Evolutionary conservation across 2,797 vertebrate genomes (phyloP).

Genomic region (Zenarchopterus dispar): DNA sequence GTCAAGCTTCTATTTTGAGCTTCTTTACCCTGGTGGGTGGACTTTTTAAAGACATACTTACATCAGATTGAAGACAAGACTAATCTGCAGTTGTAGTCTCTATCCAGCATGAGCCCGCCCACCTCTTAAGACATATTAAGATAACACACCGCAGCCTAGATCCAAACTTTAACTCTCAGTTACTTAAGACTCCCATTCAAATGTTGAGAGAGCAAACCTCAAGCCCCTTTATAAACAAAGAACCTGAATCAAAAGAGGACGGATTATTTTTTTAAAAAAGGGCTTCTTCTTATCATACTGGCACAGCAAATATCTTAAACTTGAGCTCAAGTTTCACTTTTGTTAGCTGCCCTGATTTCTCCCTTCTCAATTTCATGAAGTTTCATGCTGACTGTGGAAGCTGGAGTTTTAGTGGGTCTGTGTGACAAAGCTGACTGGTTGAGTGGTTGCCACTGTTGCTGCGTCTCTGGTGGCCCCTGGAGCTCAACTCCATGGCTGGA

Average conservation of each 20-base stretch:
- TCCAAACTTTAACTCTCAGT: constrained; percentile 49
- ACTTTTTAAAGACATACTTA: constrained; percentile 32
- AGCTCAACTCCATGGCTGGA: constrained; percentile 42
- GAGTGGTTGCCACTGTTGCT: constrained; percentile 38
- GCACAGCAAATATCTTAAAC: constrained; percentile 37
- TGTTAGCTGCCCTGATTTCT: constrained; percentile 46
- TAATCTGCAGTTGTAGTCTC: constrained; percentile 61
- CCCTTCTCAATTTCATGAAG: constrained; percentile 18
- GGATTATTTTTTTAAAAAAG: constrained; percentile 37
- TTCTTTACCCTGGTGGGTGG: constrained; percentile 22
- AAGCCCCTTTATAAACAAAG: constrained; percentile 50
- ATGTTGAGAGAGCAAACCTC: constrained; percentile 30
- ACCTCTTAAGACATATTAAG: constrained; percentile 59
- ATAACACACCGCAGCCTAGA: constrained; percentile 44
- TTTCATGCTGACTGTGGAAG: constrained; percentile 65
- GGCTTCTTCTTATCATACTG: constrained; percentile 31
- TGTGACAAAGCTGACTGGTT: constrained; percentile 51
- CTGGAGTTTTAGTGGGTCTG: constrained; percentile 58
- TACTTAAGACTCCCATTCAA: constrained; percentile 46
- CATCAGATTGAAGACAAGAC: constrained; percentile 48
- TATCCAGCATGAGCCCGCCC: constrained; percentile 47
- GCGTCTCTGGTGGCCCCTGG: constrained; percentile 45
- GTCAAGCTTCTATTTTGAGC: constrained; percentile 30
- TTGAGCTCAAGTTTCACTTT: constrained; percentile 39
- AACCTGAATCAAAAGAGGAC: constrained; percentile 34